Evolutionary conservation across 2,888 invertebrate species (phyloP).

Genomic region (Tanaodytes sp.): DNA sequence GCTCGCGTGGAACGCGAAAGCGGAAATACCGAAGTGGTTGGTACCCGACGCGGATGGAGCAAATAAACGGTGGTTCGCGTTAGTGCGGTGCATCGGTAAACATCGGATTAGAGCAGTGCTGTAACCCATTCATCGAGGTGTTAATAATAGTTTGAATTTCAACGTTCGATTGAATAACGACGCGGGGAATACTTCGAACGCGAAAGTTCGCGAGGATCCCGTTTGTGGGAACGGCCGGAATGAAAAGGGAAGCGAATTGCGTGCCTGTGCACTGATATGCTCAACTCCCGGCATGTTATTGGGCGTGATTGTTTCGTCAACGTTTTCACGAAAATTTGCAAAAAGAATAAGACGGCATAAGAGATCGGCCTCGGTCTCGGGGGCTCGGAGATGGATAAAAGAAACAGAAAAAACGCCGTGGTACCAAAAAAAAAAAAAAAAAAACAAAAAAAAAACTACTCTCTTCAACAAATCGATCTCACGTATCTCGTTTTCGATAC

Average conservation of each 20-base stretch:
- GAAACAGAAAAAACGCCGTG: too few species aligned
- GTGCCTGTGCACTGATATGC: not conserved
- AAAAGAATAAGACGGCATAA: too few species aligned
- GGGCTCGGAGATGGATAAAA: too few species aligned
- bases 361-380: too few species aligned
- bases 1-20: conserved; percentile 47
- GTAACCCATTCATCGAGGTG: conserved; percentile 53
- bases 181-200: conserved; percentile 32
- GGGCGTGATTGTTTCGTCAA: too few species aligned
- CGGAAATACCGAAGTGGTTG: conserved; percentile 51
- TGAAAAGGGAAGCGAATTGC: conserved; percentile 14
- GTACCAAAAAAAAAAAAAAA: too few species aligned
- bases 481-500: too few species aligned
- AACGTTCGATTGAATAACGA: conserved; percentile 41
- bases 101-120: conserved; percentile 58
- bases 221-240: conserved; percentile 49
- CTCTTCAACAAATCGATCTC: too few species aligned
- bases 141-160: conserved; percentile 55
- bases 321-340: too few species aligned
- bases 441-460: too few species aligned
- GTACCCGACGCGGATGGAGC: conserved; percentile 47
- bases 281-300: too few species aligned
- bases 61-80: conserved; percentile 45
- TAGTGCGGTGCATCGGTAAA: conserved; percentile 47
- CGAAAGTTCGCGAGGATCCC: conserved; percentile 22